phyloP scores from a whole-genome alignment of 2,888 invertebrate genomes.

The Zaprionus lineosus region DNA sequence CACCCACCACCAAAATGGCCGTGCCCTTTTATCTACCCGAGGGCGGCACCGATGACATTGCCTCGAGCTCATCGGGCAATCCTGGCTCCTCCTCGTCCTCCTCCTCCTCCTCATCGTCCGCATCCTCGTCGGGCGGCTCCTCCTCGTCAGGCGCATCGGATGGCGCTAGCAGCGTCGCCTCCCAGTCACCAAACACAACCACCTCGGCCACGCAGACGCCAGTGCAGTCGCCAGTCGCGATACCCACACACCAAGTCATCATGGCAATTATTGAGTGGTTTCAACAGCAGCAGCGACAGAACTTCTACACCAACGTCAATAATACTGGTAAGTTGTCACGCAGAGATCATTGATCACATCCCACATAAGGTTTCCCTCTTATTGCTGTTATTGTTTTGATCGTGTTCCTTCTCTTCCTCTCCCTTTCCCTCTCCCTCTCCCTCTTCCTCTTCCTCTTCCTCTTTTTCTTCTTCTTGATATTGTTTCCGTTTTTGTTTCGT shows the following conservation, averaged over 20 bases:
- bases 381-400: too few relatives aligned
- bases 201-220: conserved; percentile 80
- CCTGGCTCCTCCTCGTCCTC: conserved; percentile 54
- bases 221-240: conserved; percentile 74
- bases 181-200: conserved; percentile 81
- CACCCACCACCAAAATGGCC: conserved; percentile 76
- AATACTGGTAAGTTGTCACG: conserved; percentile 75
- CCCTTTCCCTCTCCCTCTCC: not conserved
- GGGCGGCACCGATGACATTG: conserved; percentile 80
- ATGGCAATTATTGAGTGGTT: conserved; percentile 82
- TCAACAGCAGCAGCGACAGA: conserved; percentile 66
- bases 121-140: conserved; percentile 50
- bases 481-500: too few relatives aligned
- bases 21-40: conserved; percentile 83
- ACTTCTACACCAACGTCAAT: conserved; percentile 57
- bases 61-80: conserved; percentile 69
- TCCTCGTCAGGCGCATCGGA: conserved; percentile 59
- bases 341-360: not conserved
- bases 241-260: conserved; percentile 80
- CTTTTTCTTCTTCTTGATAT: too few relatives aligned
- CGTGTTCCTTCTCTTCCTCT: not conserved
- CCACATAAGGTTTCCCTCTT: not conserved
- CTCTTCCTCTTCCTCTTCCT: not conserved
- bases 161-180: conserved; percentile 74
- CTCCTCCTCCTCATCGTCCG: conserved; percentile 46